Evolutionary conservation across 2,797 vertebrate genomes (phyloP).

Genomic region (Hyperoplus immaculatus): DNA sequence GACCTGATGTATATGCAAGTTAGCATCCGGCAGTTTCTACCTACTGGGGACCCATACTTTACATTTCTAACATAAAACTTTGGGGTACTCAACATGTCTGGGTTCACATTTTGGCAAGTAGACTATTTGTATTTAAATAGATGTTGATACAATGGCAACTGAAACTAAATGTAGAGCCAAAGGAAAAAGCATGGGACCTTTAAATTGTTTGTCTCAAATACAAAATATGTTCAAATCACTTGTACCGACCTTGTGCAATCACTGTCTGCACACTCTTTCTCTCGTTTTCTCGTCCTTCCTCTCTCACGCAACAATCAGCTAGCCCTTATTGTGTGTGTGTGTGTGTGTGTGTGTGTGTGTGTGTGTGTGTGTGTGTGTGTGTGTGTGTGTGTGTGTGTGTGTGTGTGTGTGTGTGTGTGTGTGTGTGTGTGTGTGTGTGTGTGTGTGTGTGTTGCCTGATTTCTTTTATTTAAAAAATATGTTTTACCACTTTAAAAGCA

Average conservation of each 20-base stretch:
- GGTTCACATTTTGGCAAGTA: too few species aligned
- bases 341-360: too few species aligned
- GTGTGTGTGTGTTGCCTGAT: not conserved
- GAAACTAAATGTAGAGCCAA: slow-evolving; percentile 1
- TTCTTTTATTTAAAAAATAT: not conserved
- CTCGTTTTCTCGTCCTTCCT: not conserved
- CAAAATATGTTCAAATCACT: not conserved
- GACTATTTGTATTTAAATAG: slow-evolving; percentile 24
- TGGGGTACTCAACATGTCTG: too few species aligned
- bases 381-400: too few species aligned
- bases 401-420: too few species aligned
- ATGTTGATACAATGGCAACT: slow-evolving; percentile 14
- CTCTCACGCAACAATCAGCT: not conserved
- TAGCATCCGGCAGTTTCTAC: too few species aligned
- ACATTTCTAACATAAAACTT: too few species aligned
- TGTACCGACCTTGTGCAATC: not conserved
- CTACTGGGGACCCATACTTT: too few species aligned
- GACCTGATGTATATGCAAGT: too few species aligned
- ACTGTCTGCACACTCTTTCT: not conserved
- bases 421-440: too few species aligned
- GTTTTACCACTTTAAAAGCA: not conserved
- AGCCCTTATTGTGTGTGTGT: not conserved
- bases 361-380: too few species aligned
- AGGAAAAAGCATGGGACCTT: not conserved
- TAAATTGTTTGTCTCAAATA: not conserved